Percentiles rank a stretch among this genome's conserved stretches.
phyloP scores from a whole-genome alignment of 2,888 invertebrate genomes.

The Zygaena filipendulae region DNA sequence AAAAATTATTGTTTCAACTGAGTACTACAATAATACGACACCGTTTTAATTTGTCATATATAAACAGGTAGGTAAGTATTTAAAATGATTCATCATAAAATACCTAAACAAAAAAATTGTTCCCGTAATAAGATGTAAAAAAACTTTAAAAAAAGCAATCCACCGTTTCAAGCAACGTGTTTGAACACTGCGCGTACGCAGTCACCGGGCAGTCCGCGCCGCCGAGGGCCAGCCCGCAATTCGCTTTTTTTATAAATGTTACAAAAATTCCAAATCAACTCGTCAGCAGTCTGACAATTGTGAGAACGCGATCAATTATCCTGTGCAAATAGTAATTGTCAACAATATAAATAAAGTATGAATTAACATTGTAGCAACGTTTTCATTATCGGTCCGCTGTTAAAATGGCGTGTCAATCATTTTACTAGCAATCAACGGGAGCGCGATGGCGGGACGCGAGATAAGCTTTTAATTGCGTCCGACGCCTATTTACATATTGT shows the following conservation, averaged over 20 bases:
- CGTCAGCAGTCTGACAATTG: conserved; percentile 58
- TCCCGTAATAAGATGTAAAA: background rate
- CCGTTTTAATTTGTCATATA: too few species aligned
- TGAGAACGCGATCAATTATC: conserved; percentile 67
- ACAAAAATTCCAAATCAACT: conserved; percentile 48
- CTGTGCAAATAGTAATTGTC: conserved; percentile 61
- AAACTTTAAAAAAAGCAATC: background rate
- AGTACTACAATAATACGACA: too few species aligned
- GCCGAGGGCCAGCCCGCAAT: too few species aligned
- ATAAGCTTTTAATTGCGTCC: conserved; percentile 65
- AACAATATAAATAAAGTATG: conserved; percentile 55
- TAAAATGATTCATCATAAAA: too few species aligned
- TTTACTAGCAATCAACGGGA: conserved; percentile 55
- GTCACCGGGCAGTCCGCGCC: too few species aligned
- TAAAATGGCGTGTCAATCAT: conserved; percentile 65
- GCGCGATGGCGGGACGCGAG: conserved; percentile 46
- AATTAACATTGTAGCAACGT: conserved; percentile 47
- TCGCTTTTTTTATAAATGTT: conserved; percentile 33
- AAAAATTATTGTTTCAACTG: too few species aligned
- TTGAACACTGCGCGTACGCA: too few species aligned
- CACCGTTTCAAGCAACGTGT: too few species aligned
- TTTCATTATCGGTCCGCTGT: conserved; percentile 58
- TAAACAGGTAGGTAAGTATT: too few species aligned
- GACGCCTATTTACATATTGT: conserved; percentile 65
- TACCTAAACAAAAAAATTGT: too few species aligned